Evolutionary conservation across 1,140 invertebrate genomes (phyloP), one percentile per base, ranked within the genome.

Genomic region (Zaprionus taronus): DNA sequence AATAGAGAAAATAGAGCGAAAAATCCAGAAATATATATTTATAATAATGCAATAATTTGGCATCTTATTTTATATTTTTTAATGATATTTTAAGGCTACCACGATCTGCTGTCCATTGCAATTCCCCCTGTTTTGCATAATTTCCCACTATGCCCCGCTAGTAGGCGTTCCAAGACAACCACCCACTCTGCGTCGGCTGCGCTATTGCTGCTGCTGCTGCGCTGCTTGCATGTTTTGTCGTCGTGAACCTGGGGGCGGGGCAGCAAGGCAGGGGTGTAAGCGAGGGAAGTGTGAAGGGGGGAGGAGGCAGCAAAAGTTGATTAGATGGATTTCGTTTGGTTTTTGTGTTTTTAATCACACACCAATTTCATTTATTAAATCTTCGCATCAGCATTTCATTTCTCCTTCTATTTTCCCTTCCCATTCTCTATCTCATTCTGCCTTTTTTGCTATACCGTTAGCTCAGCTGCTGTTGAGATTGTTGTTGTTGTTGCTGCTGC

Each of bases 301-400:
- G 41, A 22, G 11, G 14, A 24, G 65, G 83, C 85, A 76, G 79
- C 80, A 92, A 91, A 92, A 92, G 91, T 92, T 92, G 91, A 92
- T 92, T 92, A 92, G 91, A 92, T 92, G 91, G 91, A 92, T 92
- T 92, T 92, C 91, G 91, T 92, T 92, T 92, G 91, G 91, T 92
- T 92, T 92, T 92, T 92, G 91, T 92, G 91, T 92, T 92, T 92
- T 92, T 92, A 92, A 92, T 92, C 91, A 92, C 91, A 92, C 91
- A 92, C 91, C 91, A 92, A 92, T 92, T 92, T 92, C 91, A 92
- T 92, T 92, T 92, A 92, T 92, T 92, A 92, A 92, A 92, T 92
- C 91, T 92, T 92, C 87, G 91, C 91, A 92, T 92, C 91, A 92
- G 91, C 91, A 92, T 87, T 91, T 91, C 85, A 90, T 90, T 90